These are phyloP conservation scores for Halcyon malimbica DNA, from an alignment of 2,113 vertebrate genomes.

Conservation along the genomic window DNA sequence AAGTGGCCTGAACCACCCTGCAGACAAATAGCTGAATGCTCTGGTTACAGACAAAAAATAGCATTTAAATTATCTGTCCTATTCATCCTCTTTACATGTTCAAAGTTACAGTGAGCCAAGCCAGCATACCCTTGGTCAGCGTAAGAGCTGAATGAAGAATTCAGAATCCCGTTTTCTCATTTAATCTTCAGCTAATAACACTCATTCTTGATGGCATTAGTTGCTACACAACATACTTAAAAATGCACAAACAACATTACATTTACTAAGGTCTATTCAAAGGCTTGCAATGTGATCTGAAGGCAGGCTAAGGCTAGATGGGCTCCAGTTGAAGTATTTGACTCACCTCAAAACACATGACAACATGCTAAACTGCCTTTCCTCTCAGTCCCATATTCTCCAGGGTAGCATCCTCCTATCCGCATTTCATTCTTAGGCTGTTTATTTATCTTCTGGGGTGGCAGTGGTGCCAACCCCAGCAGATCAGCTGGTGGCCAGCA, in stretches of 20 bases:
- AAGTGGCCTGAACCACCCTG: background rate
- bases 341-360: background rate
- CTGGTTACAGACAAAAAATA: background rate
- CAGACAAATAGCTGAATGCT: background rate
- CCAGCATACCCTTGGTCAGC: background rate
- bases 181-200: background rate
- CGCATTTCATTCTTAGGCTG: background rate
- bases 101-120: background rate
- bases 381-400: background rate
- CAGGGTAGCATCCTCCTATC: background rate
- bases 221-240: background rate
- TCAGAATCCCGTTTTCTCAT: background rate
- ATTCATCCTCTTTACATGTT: background rate
- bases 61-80: background rate
- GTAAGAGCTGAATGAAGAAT: background rate
- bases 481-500: background rate
- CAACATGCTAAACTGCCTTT: slow-evolving; percentile 3
- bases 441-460: background rate
- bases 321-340: background rate
- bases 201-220: slow-evolving; percentile 27
- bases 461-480: background rate
- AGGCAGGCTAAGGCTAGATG: background rate
- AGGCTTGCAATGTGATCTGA: background rate
- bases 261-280: background rate
- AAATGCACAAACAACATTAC: background rate